Evolutionary conservation across 2,888 invertebrate genomes (phyloP), one percentile per base, ranked within the genome.

Genomic region (Thalpophila matura): DNA sequence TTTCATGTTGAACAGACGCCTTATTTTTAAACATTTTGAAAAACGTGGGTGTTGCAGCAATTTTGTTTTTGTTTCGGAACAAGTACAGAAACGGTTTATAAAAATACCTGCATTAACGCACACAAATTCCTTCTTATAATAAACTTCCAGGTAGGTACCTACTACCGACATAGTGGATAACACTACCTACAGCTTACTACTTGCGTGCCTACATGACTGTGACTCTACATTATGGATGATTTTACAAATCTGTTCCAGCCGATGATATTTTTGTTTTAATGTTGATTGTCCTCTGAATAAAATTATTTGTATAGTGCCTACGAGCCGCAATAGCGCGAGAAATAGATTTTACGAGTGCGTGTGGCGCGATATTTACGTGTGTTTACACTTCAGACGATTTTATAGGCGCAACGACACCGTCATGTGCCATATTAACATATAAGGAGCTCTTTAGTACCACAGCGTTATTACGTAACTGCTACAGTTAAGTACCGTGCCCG

Each of bases 311-410:
- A 85, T 88, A 88, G 85, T 86, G 84, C 78, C 72, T 81, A 82
- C 83, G 82, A 80, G 86, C 87, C 83, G 89, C 90, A 89, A 89
- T 86, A 88, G 87, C 81, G 88, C 90, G 86, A 88, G 91, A 94
- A 94, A 94, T 94, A 94, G 93, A 94, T 93, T 94, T 94, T 91
- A 94, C 92, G 94, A 93, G 90, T 88, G 91, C 89, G 87, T 91
- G 91, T 86, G 91, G 88, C 86, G 89, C 89, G 91, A 91, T 93
- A 92, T 94, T 94, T 92, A 93, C 94, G 91, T 90, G 83, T 94
- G 94, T 94, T 94, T 94, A 94, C 91, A 91, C 91, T 93, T 88
- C 84, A 86, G 91, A 89, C 90, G 88, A 90, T 90, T 93, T 94
- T 94, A 94, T 94, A 93, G 93, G 94, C 92, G 74, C 94, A 94